phyloP scores from a whole-genome alignment of 2,888 invertebrate genomes.

The Tachina lurida region DNA sequence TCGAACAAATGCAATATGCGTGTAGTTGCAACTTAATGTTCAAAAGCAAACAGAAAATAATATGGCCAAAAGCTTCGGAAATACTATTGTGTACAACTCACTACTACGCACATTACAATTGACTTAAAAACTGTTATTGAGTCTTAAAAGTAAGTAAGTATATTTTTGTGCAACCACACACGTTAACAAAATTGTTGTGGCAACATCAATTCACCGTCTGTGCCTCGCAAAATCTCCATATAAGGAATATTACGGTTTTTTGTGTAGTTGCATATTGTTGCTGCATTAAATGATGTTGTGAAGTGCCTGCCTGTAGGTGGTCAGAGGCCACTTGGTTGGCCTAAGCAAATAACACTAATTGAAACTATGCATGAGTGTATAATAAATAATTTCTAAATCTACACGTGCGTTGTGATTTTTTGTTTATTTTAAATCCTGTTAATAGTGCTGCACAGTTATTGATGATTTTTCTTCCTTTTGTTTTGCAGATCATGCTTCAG shows the following conservation, averaged over 20 bases:
- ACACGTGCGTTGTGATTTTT: constrained; percentile 63
- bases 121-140: constrained; percentile 70
- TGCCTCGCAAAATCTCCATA: constrained; percentile 53
- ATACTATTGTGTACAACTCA: constrained; percentile 26
- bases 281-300: not conserved
- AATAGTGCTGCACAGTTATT: constrained; percentile 42
- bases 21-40: constrained; percentile 31
- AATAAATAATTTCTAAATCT: constrained; percentile 68
- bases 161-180: constrained; percentile 35
- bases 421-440: constrained; percentile 9
- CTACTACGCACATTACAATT: constrained; percentile 66
- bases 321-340: constrained; percentile 36
- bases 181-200: constrained; percentile 1
- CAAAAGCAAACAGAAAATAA: constrained; percentile 27
- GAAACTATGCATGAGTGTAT: constrained; percentile 68
- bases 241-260: constrained; percentile 50
- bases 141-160: constrained; percentile 29
- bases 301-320: constrained; percentile 66
- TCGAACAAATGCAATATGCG: constrained; percentile 47
- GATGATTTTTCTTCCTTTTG: constrained; percentile 36
- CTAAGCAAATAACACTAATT: constrained; percentile 71
- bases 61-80: constrained; percentile 44
- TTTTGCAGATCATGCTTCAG: constrained; percentile 30
- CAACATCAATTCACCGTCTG: constrained; percentile 29
- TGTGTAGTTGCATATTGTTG: constrained; percentile 34